Evolutionary conservation across 2,888 invertebrate genomes (phyloP).

Genomic region (Diarsia dahlii): DNA sequence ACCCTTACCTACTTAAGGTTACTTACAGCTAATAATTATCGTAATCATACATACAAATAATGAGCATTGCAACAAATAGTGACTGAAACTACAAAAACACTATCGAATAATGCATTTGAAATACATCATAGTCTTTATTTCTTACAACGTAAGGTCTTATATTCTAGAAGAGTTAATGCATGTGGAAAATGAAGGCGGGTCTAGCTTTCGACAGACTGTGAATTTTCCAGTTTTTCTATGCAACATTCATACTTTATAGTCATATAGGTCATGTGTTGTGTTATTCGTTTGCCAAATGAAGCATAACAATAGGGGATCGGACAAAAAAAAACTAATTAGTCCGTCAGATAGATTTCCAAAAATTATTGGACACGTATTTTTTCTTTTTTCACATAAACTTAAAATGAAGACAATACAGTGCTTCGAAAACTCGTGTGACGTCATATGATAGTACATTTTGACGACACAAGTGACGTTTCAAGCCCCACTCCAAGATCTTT

Average conservation of each 20-base stretch:
- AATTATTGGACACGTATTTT: no score
- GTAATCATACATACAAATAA: conserved; percentile 11
- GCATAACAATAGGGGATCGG: no score
- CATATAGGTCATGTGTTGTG: conserved; percentile 41
- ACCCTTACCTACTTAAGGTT: conserved; percentile 7
- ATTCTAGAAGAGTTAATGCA: background rate
- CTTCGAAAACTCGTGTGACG: no score
- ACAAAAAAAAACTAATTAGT: no score
- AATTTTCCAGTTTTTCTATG: conserved; percentile 25
- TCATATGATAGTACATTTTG: no score
- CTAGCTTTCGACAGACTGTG: conserved; percentile 10
- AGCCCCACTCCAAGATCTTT: no score
- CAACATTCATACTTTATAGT: conserved; percentile 30
- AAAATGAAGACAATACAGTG: no score
- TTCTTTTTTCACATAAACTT: no score
- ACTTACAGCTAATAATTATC: conserved; percentile 11
- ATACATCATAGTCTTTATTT: conserved; percentile 15
- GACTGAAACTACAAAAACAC: conserved; percentile 8
- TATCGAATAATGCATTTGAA: background rate
- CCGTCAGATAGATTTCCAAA: no score
- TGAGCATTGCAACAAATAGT: conserved; percentile 16
- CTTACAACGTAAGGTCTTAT: background rate
- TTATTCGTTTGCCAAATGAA: conserved; percentile 30
- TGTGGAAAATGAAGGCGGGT: background rate
- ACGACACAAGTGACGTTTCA: no score